These are phyloP conservation scores for Xiphias gladius DNA, from an alignment of 2,113 vertebrate genomes.

Conservation along the genomic window DNA sequence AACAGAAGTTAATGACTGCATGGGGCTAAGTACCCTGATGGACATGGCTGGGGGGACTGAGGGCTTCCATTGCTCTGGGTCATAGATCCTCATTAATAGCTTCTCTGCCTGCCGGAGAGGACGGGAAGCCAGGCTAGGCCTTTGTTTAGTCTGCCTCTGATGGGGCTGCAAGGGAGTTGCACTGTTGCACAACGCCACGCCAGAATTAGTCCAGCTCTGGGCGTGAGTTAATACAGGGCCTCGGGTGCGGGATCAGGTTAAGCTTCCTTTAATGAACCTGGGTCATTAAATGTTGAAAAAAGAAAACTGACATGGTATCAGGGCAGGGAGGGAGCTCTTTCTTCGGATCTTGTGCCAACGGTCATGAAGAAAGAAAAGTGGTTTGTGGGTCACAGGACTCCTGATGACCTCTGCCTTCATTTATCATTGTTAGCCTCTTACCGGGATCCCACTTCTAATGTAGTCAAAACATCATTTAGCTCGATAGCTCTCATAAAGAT, in stretches of 20 bases:
- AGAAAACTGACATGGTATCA: constrained; percentile 35
- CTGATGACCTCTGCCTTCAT: constrained; percentile 66
- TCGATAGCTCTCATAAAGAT: constrained; percentile 71
- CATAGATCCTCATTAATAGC: constrained; percentile 88
- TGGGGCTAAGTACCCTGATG: constrained; percentile 85
- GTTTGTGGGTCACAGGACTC: constrained; percentile 55
- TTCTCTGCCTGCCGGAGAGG: constrained; percentile 83
- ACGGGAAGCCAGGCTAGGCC: constrained; percentile 75
- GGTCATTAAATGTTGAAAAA: constrained; percentile 60
- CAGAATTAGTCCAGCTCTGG: constrained; percentile 65
- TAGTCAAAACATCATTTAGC: constrained; percentile 70
- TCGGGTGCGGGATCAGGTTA: constrained; percentile 70
- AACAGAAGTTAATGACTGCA: constrained; percentile 87
- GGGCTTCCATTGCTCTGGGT: constrained; percentile 84
- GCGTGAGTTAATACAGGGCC: constrained; percentile 60
- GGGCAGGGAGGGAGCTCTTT: constrained; percentile 15
- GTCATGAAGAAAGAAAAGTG: constrained; percentile 64
- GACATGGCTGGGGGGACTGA: constrained; percentile 85
- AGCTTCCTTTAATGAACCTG: constrained; percentile 62
- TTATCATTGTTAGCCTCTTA: constrained; percentile 57
- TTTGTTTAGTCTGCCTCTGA: constrained; percentile 86
- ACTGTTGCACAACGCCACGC: constrained; percentile 67
- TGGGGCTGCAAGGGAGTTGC: constrained; percentile 76
- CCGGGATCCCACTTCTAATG: constrained; percentile 51
- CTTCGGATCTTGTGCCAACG: constrained; percentile 57